A percentile compares a stretch with the other conserved stretches of the same genome.
phyloP scores from a whole-genome alignment of 2,113 vertebrate species.

The Sitta europaea region DNA sequence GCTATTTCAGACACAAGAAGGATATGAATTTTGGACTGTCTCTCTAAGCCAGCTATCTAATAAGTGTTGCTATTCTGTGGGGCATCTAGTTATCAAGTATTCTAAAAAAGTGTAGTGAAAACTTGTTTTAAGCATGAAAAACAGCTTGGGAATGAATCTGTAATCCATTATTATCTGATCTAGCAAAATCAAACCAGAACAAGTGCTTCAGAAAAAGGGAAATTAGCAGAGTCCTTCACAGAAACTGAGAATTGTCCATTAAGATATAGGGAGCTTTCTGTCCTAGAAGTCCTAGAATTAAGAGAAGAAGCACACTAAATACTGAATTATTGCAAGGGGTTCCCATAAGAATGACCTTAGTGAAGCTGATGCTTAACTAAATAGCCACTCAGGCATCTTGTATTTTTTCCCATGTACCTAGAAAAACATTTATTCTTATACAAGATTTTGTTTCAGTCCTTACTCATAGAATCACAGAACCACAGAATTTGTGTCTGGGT shows the following conservation, averaged over 20 bases:
- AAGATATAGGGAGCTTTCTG: not conserved
- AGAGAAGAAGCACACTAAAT: not conserved
- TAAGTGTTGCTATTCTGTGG: not conserved
- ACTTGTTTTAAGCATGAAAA: not conserved
- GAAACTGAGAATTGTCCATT: not conserved
- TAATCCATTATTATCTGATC: not conserved
- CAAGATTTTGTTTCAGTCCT: not conserved
- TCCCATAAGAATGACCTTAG: not conserved
- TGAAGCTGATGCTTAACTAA: not conserved
- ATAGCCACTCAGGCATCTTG: not conserved
- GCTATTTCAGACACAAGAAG: not conserved
- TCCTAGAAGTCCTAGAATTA: not conserved
- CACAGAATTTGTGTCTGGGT: not conserved
- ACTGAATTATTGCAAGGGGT: not conserved
- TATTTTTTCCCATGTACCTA: not conserved
- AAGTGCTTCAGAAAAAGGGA: not conserved
- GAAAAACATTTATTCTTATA: not conserved
- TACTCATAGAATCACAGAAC: not conserved
- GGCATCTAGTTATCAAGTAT: not conserved
- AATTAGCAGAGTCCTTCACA: not conserved
- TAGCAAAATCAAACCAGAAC: not conserved
- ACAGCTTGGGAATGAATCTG: not conserved
- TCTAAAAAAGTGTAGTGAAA: not conserved
- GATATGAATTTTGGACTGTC: not conserved
- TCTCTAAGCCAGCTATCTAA: not conserved